A percentile compares a stretch with the other conserved stretches of the same genome.
These are phyloP conservation scores for Hetaerina americana DNA, from an alignment of 1,140 invertebrate genomes.

Conservation along the genomic window DNA sequence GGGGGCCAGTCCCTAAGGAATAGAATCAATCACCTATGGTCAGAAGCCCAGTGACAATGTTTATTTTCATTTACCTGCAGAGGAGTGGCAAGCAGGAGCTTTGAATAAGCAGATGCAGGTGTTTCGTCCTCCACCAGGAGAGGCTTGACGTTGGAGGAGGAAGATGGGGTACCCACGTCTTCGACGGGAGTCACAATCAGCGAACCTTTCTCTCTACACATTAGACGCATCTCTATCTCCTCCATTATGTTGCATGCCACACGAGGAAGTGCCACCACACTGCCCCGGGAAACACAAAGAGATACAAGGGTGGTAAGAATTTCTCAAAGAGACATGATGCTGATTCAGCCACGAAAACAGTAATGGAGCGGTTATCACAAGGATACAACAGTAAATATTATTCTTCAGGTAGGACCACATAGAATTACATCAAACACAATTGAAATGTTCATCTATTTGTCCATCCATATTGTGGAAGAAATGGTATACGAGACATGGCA, in stretches of 20 bases:
- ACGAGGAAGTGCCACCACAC: conserved; percentile 43
- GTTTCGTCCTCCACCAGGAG: conserved; percentile 32
- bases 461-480: too few species aligned
- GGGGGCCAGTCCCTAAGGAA: too few species aligned
- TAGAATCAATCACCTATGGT: too few species aligned
- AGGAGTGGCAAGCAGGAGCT: conserved; percentile 57
- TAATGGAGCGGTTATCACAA: too few species aligned
- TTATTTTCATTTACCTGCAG: conserved; percentile 36
- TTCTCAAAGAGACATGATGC: too few species aligned
- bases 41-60: too few species aligned
- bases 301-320: conserved; percentile 15
- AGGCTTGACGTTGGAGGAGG: background rate
- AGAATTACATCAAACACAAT: too few species aligned
- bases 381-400: too few species aligned
- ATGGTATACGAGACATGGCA: too few species aligned
- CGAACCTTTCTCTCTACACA: conserved; percentile 69
- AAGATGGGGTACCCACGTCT: conserved; percentile 20
- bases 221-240: conserved; percentile 66
- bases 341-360: too few species aligned
- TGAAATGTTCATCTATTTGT: too few species aligned
- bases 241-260: conserved; percentile 50
- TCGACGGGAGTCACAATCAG: conserved; percentile 54
- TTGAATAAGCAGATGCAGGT: conserved; percentile 46
- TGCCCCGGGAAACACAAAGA: conserved; percentile 24
- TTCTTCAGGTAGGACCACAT: too few species aligned